Evolutionary conservation across 2,797 vertebrate species (phyloP).

Genomic region (Dendrocincla fuliginosa): DNA sequence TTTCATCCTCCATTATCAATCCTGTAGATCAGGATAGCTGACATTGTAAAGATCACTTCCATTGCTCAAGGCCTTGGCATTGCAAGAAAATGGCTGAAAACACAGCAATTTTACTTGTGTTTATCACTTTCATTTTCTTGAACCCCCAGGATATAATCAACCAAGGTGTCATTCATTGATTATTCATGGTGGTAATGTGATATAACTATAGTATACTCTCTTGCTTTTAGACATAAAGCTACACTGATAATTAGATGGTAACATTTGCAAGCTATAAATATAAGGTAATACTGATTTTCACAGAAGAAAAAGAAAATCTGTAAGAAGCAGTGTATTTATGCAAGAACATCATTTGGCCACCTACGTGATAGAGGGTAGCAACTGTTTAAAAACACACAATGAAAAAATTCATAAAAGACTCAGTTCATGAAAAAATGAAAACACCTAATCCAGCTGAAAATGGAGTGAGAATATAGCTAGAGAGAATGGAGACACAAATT

Average conservation of each 20-base stretch:
- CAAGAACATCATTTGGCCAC: neutral
- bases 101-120: neutral
- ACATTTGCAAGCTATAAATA: neutral
- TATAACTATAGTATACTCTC: neutral
- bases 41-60: neutral
- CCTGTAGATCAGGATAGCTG: neutral
- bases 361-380: neutral
- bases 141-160: neutral
- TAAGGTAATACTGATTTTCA: neutral
- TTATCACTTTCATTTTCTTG: neutral
- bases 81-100: neutral
- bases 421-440: neutral
- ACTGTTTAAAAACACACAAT: neutral
- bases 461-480: neutral
- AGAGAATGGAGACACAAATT: slow-evolving; percentile 10
- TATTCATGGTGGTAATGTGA: neutral
- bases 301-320: neutral
- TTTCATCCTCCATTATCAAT: slow-evolving; percentile 25
- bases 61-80: neutral
- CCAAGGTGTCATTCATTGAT: neutral
- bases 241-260: neutral
- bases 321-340: neutral
- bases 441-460: neutral
- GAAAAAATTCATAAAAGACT: neutral
- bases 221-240: neutral